Conservation (phyloP, 35 echinoderm and acorn worm species). For the Acanthaster planci region DNA sequence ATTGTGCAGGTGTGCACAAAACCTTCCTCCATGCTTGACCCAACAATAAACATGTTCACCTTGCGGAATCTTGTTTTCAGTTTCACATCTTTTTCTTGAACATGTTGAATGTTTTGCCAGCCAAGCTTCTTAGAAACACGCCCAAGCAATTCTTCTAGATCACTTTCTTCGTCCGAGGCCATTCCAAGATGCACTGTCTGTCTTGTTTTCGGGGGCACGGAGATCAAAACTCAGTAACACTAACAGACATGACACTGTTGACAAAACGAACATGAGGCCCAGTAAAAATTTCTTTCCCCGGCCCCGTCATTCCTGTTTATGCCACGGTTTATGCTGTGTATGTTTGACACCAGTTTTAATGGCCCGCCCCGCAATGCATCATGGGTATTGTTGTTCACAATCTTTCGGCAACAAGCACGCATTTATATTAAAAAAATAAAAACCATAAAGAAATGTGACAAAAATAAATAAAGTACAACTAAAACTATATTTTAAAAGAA, state of each 20-base stretch:
- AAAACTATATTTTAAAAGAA: not conserved
- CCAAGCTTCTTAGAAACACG: conserved; percentile 24
- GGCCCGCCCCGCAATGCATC: conserved; percentile 11
- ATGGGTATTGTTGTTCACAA: conserved; percentile 1
- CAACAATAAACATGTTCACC: not conserved
- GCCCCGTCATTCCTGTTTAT: too few relatives aligned
- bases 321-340: too few relatives aligned
- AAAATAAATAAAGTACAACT: not conserved
- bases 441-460: not conserved
- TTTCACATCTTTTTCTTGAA: conserved; percentile 8
- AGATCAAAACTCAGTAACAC: too few relatives aligned
- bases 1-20: too few relatives aligned
- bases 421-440: not conserved
- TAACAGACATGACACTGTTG: too few relatives aligned
- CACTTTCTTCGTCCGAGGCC: conserved; percentile 1
- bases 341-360: conserved; percentile 28
- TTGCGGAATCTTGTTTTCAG: not conserved
- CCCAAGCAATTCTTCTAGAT: conserved; percentile 15
- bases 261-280: too few relatives aligned
- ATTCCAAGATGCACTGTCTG: not conserved
- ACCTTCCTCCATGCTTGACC: too few relatives aligned
- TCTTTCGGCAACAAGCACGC: not conserved
- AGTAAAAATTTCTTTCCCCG: too few relatives aligned
- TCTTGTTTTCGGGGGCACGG: too few relatives aligned
- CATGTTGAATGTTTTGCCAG: not conserved